Evolutionary conservation across 2,797 vertebrate species (phyloP).

Genomic region (Amblyraja radiata): DNA sequence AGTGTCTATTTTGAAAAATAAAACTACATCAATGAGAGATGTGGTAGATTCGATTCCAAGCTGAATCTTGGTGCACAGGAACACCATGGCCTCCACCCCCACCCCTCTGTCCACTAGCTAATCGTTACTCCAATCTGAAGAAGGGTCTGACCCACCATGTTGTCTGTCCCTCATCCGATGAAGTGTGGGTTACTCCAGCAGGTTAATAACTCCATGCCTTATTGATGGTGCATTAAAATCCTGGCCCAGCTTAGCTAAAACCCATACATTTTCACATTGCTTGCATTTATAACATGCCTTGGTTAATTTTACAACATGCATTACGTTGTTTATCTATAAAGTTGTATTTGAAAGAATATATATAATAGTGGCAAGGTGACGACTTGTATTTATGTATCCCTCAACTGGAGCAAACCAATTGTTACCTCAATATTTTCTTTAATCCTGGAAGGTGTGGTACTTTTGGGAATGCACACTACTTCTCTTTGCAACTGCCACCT

Average conservation of each 20-base stretch:
- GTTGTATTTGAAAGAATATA: not conserved
- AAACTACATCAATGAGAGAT: not conserved
- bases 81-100: not conserved
- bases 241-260: not conserved
- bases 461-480: conserved; percentile 61
- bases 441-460: conserved; percentile 60
- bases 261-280: not conserved
- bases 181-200: no score
- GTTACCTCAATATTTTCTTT: conserved; percentile 56
- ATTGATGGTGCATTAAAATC: not conserved
- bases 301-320: no score
- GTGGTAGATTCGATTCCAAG: no score
- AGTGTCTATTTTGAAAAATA: not conserved
- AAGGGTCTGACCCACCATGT: no score
- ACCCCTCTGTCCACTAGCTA: no score
- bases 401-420: not conserved
- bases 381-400: not conserved
- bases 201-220: not conserved
- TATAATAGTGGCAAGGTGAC: not conserved
- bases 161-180: no score
- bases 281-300: no score
- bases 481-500: conserved; percentile 66
- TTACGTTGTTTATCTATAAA: not conserved
- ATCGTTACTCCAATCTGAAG: no score
- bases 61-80: not conserved